These are phyloP conservation scores for Tuberolachnus salignus DNA, from an alignment of 2,888 invertebrate species.

Conservation along the genomic window DNA sequence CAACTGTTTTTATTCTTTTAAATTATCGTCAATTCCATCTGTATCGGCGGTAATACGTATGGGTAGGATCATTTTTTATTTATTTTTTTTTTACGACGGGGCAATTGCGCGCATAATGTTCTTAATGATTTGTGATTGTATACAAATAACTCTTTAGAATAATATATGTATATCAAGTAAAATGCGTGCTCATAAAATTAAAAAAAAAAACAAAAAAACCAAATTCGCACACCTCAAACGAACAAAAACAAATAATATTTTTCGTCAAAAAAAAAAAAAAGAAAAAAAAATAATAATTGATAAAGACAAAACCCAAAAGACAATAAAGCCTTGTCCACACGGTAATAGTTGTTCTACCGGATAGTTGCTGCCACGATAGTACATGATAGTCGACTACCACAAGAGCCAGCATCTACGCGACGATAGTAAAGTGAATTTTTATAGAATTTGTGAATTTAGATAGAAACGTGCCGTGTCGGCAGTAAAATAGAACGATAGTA, in stretches of 20 bases:
- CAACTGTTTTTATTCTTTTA: neutral
- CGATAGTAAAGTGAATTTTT: no score
- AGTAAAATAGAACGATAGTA: no score
- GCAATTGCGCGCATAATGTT: neutral
- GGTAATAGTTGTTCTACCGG: no score
- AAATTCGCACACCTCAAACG: slow-evolving; percentile 58
- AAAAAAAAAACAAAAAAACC: slow-evolving; percentile 37
- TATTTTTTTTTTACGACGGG: neutral
- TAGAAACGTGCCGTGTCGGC: no score
- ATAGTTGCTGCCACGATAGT: no score
- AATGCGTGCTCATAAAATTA: slow-evolving; percentile 57
- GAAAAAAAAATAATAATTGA: slow-evolving; percentile 66
- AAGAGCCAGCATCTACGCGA: no score
- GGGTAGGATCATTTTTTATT: no score
- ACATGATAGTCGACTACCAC: no score
- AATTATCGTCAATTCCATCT: neutral
- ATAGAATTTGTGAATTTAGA: no score
- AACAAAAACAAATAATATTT: slow-evolving; percentile 58
- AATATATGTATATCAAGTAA: slow-evolving; percentile 1
- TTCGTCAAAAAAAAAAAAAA: slow-evolving; percentile 66
- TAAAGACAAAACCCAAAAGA: neutral
- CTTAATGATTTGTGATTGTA: neutral
- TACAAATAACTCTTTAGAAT: neutral
- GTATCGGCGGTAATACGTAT: no score
- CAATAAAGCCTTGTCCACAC: no score